Evolutionary conservation across 1,140 invertebrate species (phyloP), one percentile per base, ranked within the genome.

Genomic region (Phortica variegata): DNA sequence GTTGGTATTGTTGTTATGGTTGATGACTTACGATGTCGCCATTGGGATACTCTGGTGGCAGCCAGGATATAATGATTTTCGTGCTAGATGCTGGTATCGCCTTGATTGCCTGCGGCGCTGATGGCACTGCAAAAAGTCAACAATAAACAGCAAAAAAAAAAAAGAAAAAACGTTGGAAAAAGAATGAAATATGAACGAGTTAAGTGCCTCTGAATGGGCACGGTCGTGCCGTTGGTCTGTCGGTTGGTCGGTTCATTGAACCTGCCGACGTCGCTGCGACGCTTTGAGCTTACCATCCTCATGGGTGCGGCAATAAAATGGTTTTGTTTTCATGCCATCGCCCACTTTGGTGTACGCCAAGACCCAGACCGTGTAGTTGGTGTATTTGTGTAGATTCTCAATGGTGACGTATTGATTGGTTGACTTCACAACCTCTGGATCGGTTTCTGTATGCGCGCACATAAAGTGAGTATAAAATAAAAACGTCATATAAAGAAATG

Each of bases 301-400:
- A 60, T 92, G 85, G 15, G 95, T 97, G 51, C 87, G 85, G 65
- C 93, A 94, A 73, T 87, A 91, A 33, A 95, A 84, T 1, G 91
- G 85, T 13, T 83, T 79, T 41, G 91, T 92, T 45, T 87, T 80
- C 12, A 89, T 85, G 3, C 94, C 94, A 76, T 94, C 90, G 2
- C 95, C 94, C 37, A 90, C 89, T 37, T 86, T 82, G 2, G 93
- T 97, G 76, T 85, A 93, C 5, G 91, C 93, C 54, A 91, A 80
- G 9, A 94, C 88, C 50, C 88, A 87, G 20, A 97, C 86, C 37
- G 90, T 95, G 76, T 97, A 97, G 79, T 96, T 97, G n/a, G 91
- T 93, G 75, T 86, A 93, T 58, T 91, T 89, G 52, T 85, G 58
- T 52, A 76, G 61, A 60, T 73, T 76, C 53, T 76, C 74, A 44